These are phyloP conservation scores for Halictus ligatus DNA, from an alignment of 2,888 invertebrate genomes.

Conservation along the genomic window DNA sequence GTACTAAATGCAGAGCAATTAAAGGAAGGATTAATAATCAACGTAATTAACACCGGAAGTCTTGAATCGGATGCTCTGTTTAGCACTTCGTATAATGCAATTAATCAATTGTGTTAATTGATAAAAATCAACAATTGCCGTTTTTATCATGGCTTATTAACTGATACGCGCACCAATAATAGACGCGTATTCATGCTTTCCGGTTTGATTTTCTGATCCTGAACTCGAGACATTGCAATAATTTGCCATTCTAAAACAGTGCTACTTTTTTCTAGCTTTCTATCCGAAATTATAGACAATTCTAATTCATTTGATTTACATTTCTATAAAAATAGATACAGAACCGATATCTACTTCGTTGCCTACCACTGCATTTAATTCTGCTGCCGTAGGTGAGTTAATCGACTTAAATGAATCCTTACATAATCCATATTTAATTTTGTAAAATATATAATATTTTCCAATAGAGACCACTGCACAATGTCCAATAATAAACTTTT, in stretches of 20 bases:
- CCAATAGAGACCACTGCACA: background rate
- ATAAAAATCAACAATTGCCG: slow-evolving; percentile 56
- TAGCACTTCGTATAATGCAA: slow-evolving; percentile 53
- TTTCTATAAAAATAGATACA: slow-evolving; percentile 52
- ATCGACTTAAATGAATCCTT: background rate
- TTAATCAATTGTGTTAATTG: slow-evolving; percentile 67
- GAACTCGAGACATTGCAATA: background rate
- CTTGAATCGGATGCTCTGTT: slow-evolving; percentile 39
- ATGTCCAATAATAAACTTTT: background rate
- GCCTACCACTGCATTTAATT: slow-evolving; percentile 6
- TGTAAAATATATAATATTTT: too few species aligned
- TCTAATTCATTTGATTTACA: background rate
- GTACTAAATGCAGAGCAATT: slow-evolving; percentile 9
- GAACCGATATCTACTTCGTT: slow-evolving; percentile 31
- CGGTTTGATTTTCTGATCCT: slow-evolving; percentile 38
- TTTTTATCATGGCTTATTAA: slow-evolving; percentile 59
- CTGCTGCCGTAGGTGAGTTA: slow-evolving; percentile 38
- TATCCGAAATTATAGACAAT: background rate
- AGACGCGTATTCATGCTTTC: slow-evolving; percentile 35
- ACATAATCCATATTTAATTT: background rate
- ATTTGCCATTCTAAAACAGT: too few species aligned
- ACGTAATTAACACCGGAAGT: slow-evolving; percentile 59
- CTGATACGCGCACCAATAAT: slow-evolving; percentile 36
- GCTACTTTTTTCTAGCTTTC: background rate
- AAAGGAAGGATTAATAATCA: slow-evolving; percentile 47